Evolutionary conservation across 2,888 invertebrate species (phyloP), one percentile per base, ranked within the genome.

Genomic region (Tribolium freemani): DNA sequence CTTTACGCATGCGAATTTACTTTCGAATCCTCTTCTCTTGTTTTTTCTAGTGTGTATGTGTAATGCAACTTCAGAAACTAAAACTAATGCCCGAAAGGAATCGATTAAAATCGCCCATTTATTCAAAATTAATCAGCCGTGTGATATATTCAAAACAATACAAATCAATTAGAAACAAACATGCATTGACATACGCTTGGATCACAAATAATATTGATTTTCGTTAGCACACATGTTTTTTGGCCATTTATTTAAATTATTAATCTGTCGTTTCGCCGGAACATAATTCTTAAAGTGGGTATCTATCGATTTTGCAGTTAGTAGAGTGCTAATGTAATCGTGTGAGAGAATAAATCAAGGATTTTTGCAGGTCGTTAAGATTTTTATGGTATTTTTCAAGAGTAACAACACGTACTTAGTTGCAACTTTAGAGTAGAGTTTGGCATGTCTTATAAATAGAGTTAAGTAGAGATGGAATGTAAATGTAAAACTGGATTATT

Each of bases 291-390:
- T 51, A 8, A n/a, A 51, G 20, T 16, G 51, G n/a, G 8, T 13
- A 51, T 20, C 6, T 51, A 51, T 20, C 51, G 51, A 51, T 51
- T 51, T 51, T 51, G 51, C 51, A 20, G 51, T 51, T 51, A 20
- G 51, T n/a, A 21, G 13, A 51, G 20, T 20, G 16, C 20, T 51
- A 51, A 51, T 20, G 20, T 20, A 51, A 51, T 11, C 48, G 48
- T 11, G 9, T 16, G 20, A 51, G 11, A 20, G 20, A 20, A 51
- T 20, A 48, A 51, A 51, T 51, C 51, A 20, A 51, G 51, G 20
- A 13, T 51, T 51, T 48, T 20, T n/a, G 20, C 16, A 38, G 38
- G 20, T 13, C 51, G 51, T 51, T 51, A 51, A 51, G 16, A 51
- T 20, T 51, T 48, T 48, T 48, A 48, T 20, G 20, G 20, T 20